Percentiles rank a stretch among this genome's conserved stretches.
These are phyloP conservation scores for Ophthalmolycus amberensis DNA, from an alignment of 2,113 vertebrate genomes.

Conservation along the genomic window DNA sequence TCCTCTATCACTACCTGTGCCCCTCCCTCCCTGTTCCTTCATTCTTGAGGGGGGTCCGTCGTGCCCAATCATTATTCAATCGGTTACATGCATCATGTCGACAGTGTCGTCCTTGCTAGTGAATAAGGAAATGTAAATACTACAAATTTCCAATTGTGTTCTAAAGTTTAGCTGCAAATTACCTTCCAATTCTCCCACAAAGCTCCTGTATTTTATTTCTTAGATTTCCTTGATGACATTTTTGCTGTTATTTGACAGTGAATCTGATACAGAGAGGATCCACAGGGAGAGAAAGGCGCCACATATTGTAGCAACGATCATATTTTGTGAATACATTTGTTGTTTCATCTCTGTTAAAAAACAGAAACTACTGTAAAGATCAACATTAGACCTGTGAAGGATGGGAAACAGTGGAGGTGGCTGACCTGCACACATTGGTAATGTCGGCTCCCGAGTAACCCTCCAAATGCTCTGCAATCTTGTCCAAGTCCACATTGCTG, in stretches of 20 bases:
- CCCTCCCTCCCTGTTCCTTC: neutral
- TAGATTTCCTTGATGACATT: neutral
- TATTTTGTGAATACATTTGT: neutral
- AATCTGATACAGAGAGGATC: neutral
- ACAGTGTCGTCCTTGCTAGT: too few relatives aligned
- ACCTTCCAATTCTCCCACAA: neutral
- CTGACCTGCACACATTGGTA: slow-evolving; percentile 97
- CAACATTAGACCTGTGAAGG: neutral
- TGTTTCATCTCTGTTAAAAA: neutral
- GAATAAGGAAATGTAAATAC: neutral
- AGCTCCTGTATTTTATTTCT: neutral
- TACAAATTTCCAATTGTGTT: neutral
- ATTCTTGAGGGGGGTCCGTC: too few relatives aligned
- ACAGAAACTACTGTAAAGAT: neutral
- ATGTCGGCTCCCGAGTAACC: slow-evolving; percentile 99
- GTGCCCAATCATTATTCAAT: too few relatives aligned
- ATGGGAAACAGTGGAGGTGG: slow-evolving; percentile 5
- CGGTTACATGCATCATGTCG: too few relatives aligned
- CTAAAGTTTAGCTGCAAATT: neutral
- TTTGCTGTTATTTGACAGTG: neutral
- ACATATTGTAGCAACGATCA: neutral
- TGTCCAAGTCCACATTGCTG: slow-evolving; percentile 91
- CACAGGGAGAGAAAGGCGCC: neutral
- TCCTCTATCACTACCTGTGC: neutral
- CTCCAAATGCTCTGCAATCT: slow-evolving; percentile 95